Evolutionary conservation across 2,113 vertebrate species (phyloP), one percentile per base, ranked within the genome.

Genomic region (Ailurus styani): DNA sequence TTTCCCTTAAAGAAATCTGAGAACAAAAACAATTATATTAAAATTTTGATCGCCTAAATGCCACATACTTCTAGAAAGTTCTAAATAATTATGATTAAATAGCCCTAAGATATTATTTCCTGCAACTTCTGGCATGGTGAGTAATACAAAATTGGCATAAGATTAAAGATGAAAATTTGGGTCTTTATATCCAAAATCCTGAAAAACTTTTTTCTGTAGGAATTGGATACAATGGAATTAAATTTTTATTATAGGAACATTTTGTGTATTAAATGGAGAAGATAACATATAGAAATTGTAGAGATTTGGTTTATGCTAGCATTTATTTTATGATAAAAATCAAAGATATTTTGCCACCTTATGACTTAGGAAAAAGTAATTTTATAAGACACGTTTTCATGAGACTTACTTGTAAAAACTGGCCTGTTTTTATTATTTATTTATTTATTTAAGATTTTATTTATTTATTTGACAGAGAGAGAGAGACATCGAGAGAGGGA

Each of bases 1-100:
- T 99, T 99, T 72, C 99, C 99, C 93, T 99, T 99, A 96, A 99
- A 99, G 98, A 99, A 99, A 98, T 99, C 99, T 99, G 98, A 21
- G 90, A 64, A 54, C 83, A 98, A 98, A 91, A 89, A 93, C 47
- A 55, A 45, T 78, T 84, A 60, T 52, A 66, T 95, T 94, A 72
- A 93, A 96, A 79, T 78, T 95, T 54, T 86, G 75, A n/a, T 40
- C 29, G 83, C 84, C 21, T 77, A 87, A 96, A 77, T 91, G 73
- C 40, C 55, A 95, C n/a, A 87, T 2, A 84, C 8, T 96, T 96
- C 52, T 95, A 86, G 73, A 62, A 96, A 57, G 18, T 91, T 83
- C 40, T 60, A 37, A 93, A 57, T n/a, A 84, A 64, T 60, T 87
- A 84, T 37, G 2, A 79, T 87, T 68, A 93, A 96, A 83, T 89